These are phyloP conservation scores for Cochlearius cochlearius DNA, from an alignment of 2,113 vertebrate genomes.

Conservation along the genomic window DNA sequence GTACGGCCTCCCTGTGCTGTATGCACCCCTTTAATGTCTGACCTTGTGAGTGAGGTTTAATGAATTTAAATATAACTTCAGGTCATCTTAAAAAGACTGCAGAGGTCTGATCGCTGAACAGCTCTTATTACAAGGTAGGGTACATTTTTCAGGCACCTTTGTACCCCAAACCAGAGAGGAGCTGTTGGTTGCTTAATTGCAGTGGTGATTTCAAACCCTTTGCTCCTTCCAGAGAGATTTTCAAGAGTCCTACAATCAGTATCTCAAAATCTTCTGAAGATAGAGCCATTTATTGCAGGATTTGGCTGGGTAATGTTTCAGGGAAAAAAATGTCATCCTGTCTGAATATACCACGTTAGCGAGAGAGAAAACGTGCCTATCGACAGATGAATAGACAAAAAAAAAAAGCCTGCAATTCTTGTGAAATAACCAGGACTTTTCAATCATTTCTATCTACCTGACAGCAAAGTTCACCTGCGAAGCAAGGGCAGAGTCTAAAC, in stretches of 20 bases:
- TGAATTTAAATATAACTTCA: background rate
- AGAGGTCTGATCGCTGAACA: background rate
- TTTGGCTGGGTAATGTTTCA: slow-evolving; percentile 41
- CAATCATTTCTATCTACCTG: slow-evolving; percentile 35
- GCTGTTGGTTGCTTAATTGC: background rate
- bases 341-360: slow-evolving; percentile 27
- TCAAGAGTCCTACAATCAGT: slow-evolving; percentile 55
- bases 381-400: slow-evolving; percentile 27
- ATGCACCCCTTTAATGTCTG: background rate
- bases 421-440: background rate
- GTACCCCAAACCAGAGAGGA: background rate
- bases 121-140: background rate
- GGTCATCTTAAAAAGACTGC: background rate
- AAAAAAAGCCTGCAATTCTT: background rate
- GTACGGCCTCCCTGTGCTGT: background rate
- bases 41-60: background rate
- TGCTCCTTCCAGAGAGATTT: slow-evolving; percentile 37
- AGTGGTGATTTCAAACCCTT: slow-evolving; percentile 19
- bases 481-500: slow-evolving; percentile 29
- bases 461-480: slow-evolving; percentile 1
- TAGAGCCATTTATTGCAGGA: slow-evolving; percentile 34
- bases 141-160: background rate
- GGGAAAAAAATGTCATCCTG: slow-evolving; percentile 20
- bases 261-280: slow-evolving; percentile 28
- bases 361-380: slow-evolving; percentile 19